Evolutionary conservation across 2,113 vertebrate genomes (phyloP).

Genomic region (Labrus mixtus): DNA sequence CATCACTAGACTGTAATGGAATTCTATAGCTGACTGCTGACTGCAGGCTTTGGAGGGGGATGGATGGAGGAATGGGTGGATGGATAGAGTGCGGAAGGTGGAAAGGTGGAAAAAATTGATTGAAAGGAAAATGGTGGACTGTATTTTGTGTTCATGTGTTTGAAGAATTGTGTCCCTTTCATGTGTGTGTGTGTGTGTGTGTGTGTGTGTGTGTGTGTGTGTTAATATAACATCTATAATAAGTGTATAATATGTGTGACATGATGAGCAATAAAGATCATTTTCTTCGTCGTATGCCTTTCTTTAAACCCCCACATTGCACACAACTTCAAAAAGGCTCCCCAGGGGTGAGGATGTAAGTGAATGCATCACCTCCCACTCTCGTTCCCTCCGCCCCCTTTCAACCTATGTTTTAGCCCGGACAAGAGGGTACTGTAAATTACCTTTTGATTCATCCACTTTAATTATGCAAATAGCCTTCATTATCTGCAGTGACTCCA

Average conservation of each 20-base stretch:
- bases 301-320: conserved; percentile 61
- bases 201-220: neutral
- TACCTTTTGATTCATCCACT: conserved; percentile 77
- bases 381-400: conserved; percentile 6
- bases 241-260: conserved; percentile 45
- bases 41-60: conserved; percentile 69
- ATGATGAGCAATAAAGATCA: conserved; percentile 46
- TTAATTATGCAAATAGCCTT: conserved; percentile 82
- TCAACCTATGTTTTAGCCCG: conserved; percentile 42
- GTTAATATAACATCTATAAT: conserved; percentile 13
- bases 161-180: conserved; percentile 35
- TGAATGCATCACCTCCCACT: conserved; percentile 36
- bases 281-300: conserved; percentile 64
- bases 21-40: conserved; percentile 78
- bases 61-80: conserved; percentile 60
- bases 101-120: conserved; percentile 58
- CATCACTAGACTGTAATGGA: conserved; percentile 79
- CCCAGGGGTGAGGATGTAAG: conserved; percentile 52
- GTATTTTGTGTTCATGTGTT: conserved; percentile 36
- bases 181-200: neutral
- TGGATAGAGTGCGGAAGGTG: conserved; percentile 42
- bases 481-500: conserved; percentile 72
- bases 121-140: conserved; percentile 48
- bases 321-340: conserved; percentile 53
- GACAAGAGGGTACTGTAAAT: conserved; percentile 74